Evolutionary conservation across 1,140 invertebrate genomes (phyloP), one percentile per base, ranked within the genome.

Genomic region (Ceratosolen solmsi): DNA sequence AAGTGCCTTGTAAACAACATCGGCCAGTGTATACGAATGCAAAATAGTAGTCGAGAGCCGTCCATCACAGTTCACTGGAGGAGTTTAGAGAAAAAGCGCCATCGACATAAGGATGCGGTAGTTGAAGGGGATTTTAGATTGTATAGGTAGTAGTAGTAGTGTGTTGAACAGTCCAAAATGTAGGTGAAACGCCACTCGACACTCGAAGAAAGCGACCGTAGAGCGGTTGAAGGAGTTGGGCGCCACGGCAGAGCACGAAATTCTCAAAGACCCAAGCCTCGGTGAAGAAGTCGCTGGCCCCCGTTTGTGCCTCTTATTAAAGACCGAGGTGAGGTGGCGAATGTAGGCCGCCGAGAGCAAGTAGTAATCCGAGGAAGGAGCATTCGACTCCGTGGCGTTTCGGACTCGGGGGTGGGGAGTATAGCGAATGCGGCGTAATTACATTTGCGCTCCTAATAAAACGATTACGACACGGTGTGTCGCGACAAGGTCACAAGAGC

Each of bases 401-500:
- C 30, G 60, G 15, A 8, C 60, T 36, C 8, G 15, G 30, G 11
- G 60, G 8, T 9, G 27, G 4, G 13, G 63, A n/a, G 33, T 68
- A 68, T 38, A 11, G 63, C 63, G 63, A 68, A 38, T 38, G 20
- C 63, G 33, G 20, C 63, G 15, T 38, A 68, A 68, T 68, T 38
- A 38, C 33, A 38, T 9, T 68, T n/a, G 63, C 63, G 36, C 63
- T 36, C 63, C 33, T 33, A n/a, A 68, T 68, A 36, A 68, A 38
- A 68, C 20, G 41, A 72, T 49, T 51, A n/a, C 38, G 33, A 25
- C n/a, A 36, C 4, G 38, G 27, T 30, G 33, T 25, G 25, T 58
- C 63, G 46, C 46, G 30, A 60, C 73, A 60, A 68, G 58, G 38
- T 30, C 30, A 13, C 41, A 22, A 36, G 20, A 73, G 49, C 76